Conservation (phyloP, 1,140 invertebrate species). For the Prorops nasuta region DNA sequence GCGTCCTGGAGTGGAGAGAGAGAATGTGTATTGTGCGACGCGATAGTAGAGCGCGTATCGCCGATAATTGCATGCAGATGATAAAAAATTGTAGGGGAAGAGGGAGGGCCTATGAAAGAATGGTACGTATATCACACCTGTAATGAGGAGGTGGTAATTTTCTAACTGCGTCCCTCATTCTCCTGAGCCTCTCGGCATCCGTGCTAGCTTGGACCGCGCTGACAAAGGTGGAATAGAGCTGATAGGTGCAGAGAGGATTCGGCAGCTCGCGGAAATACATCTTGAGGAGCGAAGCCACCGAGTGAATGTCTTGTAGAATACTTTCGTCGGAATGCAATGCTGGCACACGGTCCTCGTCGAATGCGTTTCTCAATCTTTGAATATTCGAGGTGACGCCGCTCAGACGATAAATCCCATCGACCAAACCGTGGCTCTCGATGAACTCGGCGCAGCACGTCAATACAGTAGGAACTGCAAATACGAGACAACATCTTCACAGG, state of each 20-base stretch:
- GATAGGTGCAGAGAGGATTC: slow-evolving; percentile 96
- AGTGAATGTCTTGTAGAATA: slow-evolving; percentile 89
- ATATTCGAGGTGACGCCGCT: slow-evolving; percentile 96
- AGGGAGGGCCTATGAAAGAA: no score
- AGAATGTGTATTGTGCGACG: no score
- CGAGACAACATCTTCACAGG: no score
- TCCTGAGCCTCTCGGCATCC: slow-evolving; percentile 66
- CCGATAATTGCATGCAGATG: no score
- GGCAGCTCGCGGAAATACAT: slow-evolving; percentile 98
- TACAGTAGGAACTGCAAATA: slow-evolving; percentile 91
- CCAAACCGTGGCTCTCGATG: slow-evolving; percentile 91
- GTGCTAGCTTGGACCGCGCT: slow-evolving; percentile 75
- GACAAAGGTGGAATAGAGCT: slow-evolving; percentile 94
- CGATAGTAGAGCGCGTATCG: no score
- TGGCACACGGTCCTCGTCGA: slow-evolving; percentile 89
- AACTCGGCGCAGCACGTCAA: slow-evolving; percentile 89
- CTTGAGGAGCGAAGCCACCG: slow-evolving; percentile 93
- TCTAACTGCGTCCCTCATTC: slow-evolving; percentile 86
- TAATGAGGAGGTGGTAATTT: slow-evolving; percentile 96
- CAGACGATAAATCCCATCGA: slow-evolving; percentile 96
- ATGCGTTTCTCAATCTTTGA: slow-evolving; percentile 86
- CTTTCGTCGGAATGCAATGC: slow-evolving; percentile 74
- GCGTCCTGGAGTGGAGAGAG: slow-evolving; percentile 64
- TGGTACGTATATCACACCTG: no score
- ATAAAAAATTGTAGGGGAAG: no score